Evolutionary conservation across 2,797 vertebrate species (phyloP), one percentile per base, ranked within the genome.

Genomic region (Antennarius maculatus): DNA sequence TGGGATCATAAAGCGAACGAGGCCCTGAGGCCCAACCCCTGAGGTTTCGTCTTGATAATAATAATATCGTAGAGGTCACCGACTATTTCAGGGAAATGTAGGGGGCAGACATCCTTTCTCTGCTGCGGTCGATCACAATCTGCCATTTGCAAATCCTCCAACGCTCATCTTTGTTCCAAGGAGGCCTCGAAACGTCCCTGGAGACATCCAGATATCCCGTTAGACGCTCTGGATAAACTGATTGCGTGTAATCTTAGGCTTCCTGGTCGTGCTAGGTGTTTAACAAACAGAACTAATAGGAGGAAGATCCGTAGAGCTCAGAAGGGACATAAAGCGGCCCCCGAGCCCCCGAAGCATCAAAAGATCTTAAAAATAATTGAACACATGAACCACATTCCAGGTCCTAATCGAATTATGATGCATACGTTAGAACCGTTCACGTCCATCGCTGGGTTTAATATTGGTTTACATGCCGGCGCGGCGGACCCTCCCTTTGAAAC

Each of bases 281-380:
- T n/a, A 49, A 69, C 18, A 76, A 71, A 81, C 63, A 72, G 61
- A 79, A 58, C 54, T 29, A 54, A 79, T 8, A 77, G 63, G n/a
- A 9, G 57, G 47, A 65, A 63, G 57, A 68, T 57, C 46, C 56
- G 54, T 18, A 12, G 34, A 34, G 16, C 29, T 57, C 5, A 43
- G 18, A 10, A 51, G 27, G 60, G 15, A 55, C n/a, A 11, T n/a
- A 43, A 43, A 13, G 59, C 4, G 53, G 54, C 31, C 43, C 42
- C 16, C 65, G 28, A 13, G 31, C 0, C 5, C 11, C 28, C 2
- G 9, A 39, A 9, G 9, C 27, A 48, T 58, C 6, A 54, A 52
- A 55, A 65, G 6, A 2, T 0, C 10, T 39, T 7, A 29, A 46
- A 49, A 55, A 16, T 7, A 46, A 53, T 14, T 9, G 4, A 15